These are phyloP conservation scores for Eonycteris spelaea DNA, from an alignment of 2,113 vertebrate species.

Conservation along the genomic window DNA sequence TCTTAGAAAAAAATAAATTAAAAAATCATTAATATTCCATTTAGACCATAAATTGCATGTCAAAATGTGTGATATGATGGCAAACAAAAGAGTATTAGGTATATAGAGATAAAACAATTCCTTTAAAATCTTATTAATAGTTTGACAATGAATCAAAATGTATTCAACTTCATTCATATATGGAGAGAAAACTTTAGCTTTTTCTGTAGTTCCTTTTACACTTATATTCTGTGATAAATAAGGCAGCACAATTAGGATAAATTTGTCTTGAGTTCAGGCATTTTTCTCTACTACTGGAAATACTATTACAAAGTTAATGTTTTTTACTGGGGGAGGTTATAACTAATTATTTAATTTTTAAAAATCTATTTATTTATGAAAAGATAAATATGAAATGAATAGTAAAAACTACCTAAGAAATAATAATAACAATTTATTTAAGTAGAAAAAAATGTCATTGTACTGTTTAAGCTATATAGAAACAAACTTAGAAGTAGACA, in stretches of 20 bases:
- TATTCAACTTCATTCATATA: background rate
- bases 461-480: background rate
- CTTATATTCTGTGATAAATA: background rate
- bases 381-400: background rate
- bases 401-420: background rate
- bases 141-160: background rate
- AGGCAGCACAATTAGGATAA: background rate
- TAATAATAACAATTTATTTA: background rate
- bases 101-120: background rate
- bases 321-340: background rate
- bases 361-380: background rate
- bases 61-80: background rate
- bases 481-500: background rate
- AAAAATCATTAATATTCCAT: background rate
- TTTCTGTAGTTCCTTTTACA: background rate
- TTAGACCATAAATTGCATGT: conserved; percentile 8
- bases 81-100: conserved; percentile 1
- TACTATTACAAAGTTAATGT: background rate
- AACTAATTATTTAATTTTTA: background rate
- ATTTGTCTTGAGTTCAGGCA: background rate
- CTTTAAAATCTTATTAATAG: background rate
- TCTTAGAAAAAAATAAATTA: conserved; percentile 35
- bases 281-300: background rate
- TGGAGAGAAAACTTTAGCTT: background rate
- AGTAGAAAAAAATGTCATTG: background rate